Evolutionary conservation across 2,113 vertebrate species (phyloP), one percentile per base, ranked within the genome.

Genomic region (Tretioscincus oriximinensis): DNA sequence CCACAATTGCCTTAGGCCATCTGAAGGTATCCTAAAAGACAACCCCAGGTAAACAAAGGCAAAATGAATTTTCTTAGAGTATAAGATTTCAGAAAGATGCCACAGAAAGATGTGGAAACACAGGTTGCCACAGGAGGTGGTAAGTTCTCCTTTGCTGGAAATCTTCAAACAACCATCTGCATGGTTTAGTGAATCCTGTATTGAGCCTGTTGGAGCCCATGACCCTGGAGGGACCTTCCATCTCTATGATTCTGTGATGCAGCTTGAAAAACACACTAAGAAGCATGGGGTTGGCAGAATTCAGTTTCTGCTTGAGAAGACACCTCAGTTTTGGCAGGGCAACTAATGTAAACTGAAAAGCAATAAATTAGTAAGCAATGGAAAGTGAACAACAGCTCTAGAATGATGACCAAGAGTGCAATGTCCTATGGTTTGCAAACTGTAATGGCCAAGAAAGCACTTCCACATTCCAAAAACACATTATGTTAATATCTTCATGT

Each of bases 401-500:
- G n/a, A 73, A 72, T 51, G 64, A 29, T 47, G 81, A 45, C 89
- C 51, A 70, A 49, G 9, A 51, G 49, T 5, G 12, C 64, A 65
- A 14, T 54, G 49, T 1, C 21, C 77, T 82, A 84, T 1, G 35
- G 78, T 82, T 81, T 82, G 63, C 75, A 65, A 83, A 84, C 2
- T 2, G 54, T 2, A 70, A 73, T 10, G 7, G 75, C 68, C 84
- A 2, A 45, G 69, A 60, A n/a, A 1, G 0, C 22, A 0, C 10
- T 54, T n/a, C 35, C 29, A 35, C 88, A 76, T 61, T 61, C 85
- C 73, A 24, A 73, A 5, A 60, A 22, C 21, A 74, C 14, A 16
- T 2, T 70, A 31, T 41, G 29, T 51, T 51, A 51, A 51, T 51
- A 14, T 24, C 4, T 11, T 22, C 22, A 22, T 69, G 49, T 49